phyloP scores from a whole-genome alignment of 2,797 vertebrate species.

The Chaetodon trifasciatus region DNA sequence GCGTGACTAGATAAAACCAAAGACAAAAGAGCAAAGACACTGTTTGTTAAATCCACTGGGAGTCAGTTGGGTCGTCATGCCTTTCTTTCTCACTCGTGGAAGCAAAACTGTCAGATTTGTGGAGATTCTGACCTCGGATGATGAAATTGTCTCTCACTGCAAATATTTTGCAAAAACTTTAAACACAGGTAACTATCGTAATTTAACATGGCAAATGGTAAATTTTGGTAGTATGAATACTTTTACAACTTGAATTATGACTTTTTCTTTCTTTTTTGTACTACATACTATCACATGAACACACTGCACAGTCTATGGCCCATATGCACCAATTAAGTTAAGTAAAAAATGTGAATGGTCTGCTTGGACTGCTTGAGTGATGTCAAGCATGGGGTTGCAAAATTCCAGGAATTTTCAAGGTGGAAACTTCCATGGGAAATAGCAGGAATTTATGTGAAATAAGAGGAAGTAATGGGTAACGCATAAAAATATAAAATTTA shows the following conservation, averaged over 20 bases:
- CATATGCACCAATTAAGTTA: background rate
- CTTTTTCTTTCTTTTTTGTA: background rate
- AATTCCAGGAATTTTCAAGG: too few species aligned
- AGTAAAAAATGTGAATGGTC: background rate
- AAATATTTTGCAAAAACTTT: slow-evolving; percentile 10
- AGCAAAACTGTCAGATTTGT: slow-evolving; percentile 50
- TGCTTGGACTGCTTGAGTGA: slow-evolving; percentile 8
- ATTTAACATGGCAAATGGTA: background rate
- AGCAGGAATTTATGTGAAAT: too few species aligned
- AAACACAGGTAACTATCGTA: background rate
- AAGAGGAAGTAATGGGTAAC: too few species aligned
- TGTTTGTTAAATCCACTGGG: slow-evolving; percentile 54
- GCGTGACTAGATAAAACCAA: slow-evolving; percentile 62
- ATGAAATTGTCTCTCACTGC: slow-evolving; percentile 32
- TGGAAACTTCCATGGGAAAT: too few species aligned
- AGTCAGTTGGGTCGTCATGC: slow-evolving; percentile 29
- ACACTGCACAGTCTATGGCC: background rate
- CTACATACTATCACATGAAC: background rate
- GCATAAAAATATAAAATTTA: too few species aligned
- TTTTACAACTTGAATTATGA: background rate
- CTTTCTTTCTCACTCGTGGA: slow-evolving; percentile 39
- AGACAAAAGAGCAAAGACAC: slow-evolving; percentile 60
- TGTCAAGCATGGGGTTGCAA: slow-evolving; percentile 1
- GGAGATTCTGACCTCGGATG: slow-evolving; percentile 41
- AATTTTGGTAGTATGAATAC: background rate